Base-by-base conservation (phyloP, 1,140 invertebrate genomes). In the Babylonia areolata region DNA sequence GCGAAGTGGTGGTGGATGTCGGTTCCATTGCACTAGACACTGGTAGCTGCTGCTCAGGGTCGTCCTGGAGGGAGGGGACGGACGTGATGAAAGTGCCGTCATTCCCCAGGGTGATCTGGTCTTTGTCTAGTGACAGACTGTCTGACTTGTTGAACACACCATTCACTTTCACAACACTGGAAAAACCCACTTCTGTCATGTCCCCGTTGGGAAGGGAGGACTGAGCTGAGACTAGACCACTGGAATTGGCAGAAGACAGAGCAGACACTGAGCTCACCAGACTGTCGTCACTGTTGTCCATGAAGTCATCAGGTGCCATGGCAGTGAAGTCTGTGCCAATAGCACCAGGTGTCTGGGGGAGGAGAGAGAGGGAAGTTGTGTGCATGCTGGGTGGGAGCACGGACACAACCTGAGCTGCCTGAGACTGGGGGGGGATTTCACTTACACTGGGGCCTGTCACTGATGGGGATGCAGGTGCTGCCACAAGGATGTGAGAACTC, bases 211-310 rank as follows among this genome's bases (percentile, higher is more conserved):
- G 64, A 12, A 84, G 3, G 2, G 81, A 83, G 3, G 82, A 84
- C n/a, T 46, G 28, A 12, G 39, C 33, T 17, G 51, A 42, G 28
- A 84, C 64, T 69, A 84, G n/a, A 46, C 82, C 82, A 75, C 82
- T 84, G 39, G 64, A 69, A 28, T 84, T 84, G 39, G 82, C 82
- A 12, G 82, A 84, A 28, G 82, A 84, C 69, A 84, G 31, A 31
- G 64, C 64, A 42, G 82, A 84, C 69, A 73, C 64, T 17, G 82
- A 73, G 40, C 82, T 75, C 37, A 84, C 69, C 40, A 69, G 82
- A 40, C 82, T 84, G 64, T 84, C 82, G 28, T 64, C 64, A 46
- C 82, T 84, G n/a, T 64, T 84, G 69, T 84, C 82, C 82, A 84
- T 73, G 28, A 84, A 84, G 39, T 84, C 82, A 20, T 69, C 69